Conservation (phyloP, 2,113 vertebrate species). For the Caretta caretta region DNA sequence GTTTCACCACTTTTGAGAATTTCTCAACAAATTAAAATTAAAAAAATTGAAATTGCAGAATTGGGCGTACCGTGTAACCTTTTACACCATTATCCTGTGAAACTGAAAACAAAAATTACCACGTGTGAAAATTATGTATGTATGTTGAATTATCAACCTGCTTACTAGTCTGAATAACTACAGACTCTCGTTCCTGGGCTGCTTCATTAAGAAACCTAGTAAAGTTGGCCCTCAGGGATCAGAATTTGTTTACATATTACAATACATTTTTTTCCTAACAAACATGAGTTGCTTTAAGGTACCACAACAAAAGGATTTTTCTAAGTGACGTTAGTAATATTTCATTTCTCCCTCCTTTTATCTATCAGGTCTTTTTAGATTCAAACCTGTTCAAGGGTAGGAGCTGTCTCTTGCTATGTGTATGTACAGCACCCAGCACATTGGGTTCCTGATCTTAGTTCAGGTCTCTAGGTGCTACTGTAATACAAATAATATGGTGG, state of each 20-base stretch:
- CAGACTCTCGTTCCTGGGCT: background rate
- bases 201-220: background rate
- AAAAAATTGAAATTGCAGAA: rapidly evolving
- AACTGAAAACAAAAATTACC: conserved; percentile 29
- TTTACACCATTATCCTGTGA: conserved; percentile 29
- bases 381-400: conserved; percentile 5
- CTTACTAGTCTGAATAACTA: conserved; percentile 24
- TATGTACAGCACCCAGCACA: background rate
- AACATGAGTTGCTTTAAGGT: background rate
- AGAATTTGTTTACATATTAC: background rate
- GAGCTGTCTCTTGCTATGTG: background rate
- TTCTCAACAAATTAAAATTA: background rate
- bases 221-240: background rate
- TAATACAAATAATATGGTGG: background rate
- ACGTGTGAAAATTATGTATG: background rate
- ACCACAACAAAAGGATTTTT: background rate
- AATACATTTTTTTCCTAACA: background rate
- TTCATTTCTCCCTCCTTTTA: conserved; percentile 1
- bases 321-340: background rate
- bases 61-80: background rate
- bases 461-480: background rate
- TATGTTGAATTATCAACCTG: background rate
- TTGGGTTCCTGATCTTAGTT: background rate
- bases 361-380: background rate
- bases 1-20: background rate